These are phyloP conservation scores for Sthenelais limicola DNA, from an alignment of 2,888 invertebrate species.

Conservation along the genomic window DNA sequence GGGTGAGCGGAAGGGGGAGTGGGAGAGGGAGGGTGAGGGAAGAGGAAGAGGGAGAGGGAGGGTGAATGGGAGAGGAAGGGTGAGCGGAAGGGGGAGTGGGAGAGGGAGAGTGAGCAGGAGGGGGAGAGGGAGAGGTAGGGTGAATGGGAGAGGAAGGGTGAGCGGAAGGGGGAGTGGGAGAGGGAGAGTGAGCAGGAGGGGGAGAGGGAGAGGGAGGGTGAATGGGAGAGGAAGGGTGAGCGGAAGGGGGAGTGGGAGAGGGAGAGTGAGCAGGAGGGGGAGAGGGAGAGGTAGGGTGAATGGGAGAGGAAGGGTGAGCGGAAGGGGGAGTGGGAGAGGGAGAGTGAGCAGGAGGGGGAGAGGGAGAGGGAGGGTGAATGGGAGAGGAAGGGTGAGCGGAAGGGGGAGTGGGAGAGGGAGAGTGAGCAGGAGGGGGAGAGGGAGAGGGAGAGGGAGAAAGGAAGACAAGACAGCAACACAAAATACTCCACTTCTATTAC, in stretches of 20 bases:
- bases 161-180: not conserved
- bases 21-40: not conserved
- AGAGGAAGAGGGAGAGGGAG: not conserved
- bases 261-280: not conserved
- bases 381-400: not conserved
- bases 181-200: not conserved
- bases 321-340: not conserved
- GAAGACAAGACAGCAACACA: not conserved
- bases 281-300: not conserved
- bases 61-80: not conserved
- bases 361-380: not conserved
- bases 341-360: not conserved
- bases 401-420: not conserved
- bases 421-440: not conserved
- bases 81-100: not conserved
- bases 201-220: not conserved
- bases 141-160: not conserved
- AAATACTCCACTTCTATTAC: no score
- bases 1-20: not conserved
- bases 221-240: not conserved
- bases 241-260: not conserved
- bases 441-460: not conserved
- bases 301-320: no score
- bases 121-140: not conserved
- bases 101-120: not conserved